A percentile compares a stretch with the other conserved stretches of the same genome.
phyloP scores from a whole-genome alignment of 2,797 vertebrate genomes.

The Enteromius fasciolatus region DNA sequence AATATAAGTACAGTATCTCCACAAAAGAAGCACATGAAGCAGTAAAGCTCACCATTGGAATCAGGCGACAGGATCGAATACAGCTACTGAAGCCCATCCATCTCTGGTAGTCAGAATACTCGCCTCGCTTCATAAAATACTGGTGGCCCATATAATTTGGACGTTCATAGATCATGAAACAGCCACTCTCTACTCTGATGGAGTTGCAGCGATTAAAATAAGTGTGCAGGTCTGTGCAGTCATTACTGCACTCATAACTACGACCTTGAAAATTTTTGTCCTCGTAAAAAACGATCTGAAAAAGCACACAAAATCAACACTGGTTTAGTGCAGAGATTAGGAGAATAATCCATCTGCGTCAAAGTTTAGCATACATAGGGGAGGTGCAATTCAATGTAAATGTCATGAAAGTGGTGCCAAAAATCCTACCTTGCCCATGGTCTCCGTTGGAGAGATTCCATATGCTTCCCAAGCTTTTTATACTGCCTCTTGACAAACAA shows the following conservation, averaged over 20 bases:
- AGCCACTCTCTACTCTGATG: slow-evolving; percentile 82
- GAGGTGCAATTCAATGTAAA: slow-evolving; percentile 25
- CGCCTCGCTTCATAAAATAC: slow-evolving; percentile 82
- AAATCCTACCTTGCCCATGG: slow-evolving; percentile 83
- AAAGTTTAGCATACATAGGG: slow-evolving; percentile 5
- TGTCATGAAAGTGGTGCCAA: slow-evolving; percentile 46
- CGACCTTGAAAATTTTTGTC: slow-evolving; percentile 84
- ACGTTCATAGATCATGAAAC: slow-evolving; percentile 83
- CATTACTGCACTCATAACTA: slow-evolving; percentile 81
- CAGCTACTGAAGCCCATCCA: slow-evolving; percentile 83
- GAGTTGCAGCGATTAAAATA: slow-evolving; percentile 83
- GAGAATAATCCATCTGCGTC: background rate
- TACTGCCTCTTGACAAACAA: slow-evolving; percentile 79
- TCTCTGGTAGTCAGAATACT: slow-evolving; percentile 80
- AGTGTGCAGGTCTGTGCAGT: slow-evolving; percentile 82
- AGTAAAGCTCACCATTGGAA: slow-evolving; percentile 72
- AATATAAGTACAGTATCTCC: slow-evolving; percentile 7
- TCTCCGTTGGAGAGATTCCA: slow-evolving; percentile 81
- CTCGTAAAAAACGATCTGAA: slow-evolving; percentile 83
- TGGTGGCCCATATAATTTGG: slow-evolving; percentile 84
- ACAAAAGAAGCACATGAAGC: background rate
- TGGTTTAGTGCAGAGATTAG: background rate
- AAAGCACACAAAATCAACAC: slow-evolving; percentile 20
- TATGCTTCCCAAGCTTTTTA: slow-evolving; percentile 83
- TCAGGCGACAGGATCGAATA: slow-evolving; percentile 80